These are phyloP conservation scores for Corythornis vintsioides DNA, from an alignment of 2,113 vertebrate genomes.

Conservation along the genomic window DNA sequence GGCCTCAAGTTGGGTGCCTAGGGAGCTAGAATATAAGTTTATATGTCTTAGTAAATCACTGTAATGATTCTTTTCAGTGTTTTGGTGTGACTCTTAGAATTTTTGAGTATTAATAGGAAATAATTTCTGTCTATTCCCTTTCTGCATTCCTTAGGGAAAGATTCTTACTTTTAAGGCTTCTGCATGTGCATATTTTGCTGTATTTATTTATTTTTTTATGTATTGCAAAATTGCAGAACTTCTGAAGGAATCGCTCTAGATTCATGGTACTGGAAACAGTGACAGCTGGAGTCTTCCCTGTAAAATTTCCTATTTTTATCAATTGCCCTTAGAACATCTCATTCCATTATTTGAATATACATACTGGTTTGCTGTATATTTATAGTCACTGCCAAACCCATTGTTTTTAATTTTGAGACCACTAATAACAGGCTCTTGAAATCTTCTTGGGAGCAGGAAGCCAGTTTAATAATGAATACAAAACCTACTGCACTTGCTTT, in stretches of 20 bases:
- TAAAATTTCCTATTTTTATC: neutral
- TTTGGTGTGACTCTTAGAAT: neutral
- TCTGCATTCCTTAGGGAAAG: neutral
- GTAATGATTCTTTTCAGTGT: constrained; percentile 20
- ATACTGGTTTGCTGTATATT: neutral
- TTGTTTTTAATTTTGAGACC: neutral
- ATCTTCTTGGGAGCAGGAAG: neutral
- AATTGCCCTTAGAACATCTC: neutral
- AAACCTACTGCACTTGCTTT: neutral
- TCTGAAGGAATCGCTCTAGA: neutral
- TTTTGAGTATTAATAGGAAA: constrained; percentile 26
- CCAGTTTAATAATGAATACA: constrained; percentile 9
- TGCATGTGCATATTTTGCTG: neutral
- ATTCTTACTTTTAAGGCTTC: neutral
- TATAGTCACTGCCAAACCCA: neutral
- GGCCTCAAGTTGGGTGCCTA: neutral
- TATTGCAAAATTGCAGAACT: neutral
- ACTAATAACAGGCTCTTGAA: neutral
- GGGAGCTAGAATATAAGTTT: constrained; percentile 11
- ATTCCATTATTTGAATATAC: neutral
- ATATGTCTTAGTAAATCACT: neutral
- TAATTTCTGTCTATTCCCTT: constrained; percentile 2
- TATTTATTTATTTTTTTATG: neutral
- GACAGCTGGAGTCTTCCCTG: neutral
- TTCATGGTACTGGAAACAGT: neutral